Evolutionary conservation across 2,113 vertebrate genomes (phyloP).

Genomic region (Euleptes europaea): DNA sequence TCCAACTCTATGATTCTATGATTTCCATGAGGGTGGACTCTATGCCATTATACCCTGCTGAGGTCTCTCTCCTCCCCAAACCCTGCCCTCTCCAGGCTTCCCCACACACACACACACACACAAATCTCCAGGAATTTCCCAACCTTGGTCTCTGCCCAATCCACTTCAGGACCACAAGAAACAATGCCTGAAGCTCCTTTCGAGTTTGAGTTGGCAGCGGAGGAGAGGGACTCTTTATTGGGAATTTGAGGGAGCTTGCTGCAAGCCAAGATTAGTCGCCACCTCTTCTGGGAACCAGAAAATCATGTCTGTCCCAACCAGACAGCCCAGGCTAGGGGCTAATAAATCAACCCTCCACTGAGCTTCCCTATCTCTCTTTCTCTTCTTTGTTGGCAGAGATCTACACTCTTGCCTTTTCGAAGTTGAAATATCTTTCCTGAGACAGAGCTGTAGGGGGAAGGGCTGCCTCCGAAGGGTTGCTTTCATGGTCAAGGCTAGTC

Average conservation of each 20-base stretch:
- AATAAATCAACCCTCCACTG: background rate
- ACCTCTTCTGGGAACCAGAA: background rate
- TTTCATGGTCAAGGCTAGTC: background rate
- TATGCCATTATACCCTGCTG: too few species aligned
- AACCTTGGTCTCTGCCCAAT: background rate
- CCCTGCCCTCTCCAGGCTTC: too few species aligned
- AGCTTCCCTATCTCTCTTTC: background rate
- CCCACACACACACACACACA: too few species aligned
- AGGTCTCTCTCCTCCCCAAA: too few species aligned
- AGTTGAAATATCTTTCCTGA: background rate
- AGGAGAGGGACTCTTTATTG: background rate
- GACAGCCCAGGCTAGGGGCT: background rate
- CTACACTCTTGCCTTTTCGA: fast-evolving
- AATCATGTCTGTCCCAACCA: background rate
- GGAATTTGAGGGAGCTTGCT: background rate
- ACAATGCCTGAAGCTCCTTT: too few species aligned
- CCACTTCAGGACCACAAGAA: background rate
- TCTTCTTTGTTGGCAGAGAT: fast-evolving
- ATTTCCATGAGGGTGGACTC: too few species aligned
- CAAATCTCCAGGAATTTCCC: too few species aligned
- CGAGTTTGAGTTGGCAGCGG: background rate
- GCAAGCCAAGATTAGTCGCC: background rate
- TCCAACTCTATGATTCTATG: too few species aligned
- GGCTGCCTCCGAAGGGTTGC: too few species aligned
- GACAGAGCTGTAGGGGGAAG: background rate